Base-by-base conservation (phyloP, 2,797 vertebrate genomes). In the Botia almorhae region DNA sequence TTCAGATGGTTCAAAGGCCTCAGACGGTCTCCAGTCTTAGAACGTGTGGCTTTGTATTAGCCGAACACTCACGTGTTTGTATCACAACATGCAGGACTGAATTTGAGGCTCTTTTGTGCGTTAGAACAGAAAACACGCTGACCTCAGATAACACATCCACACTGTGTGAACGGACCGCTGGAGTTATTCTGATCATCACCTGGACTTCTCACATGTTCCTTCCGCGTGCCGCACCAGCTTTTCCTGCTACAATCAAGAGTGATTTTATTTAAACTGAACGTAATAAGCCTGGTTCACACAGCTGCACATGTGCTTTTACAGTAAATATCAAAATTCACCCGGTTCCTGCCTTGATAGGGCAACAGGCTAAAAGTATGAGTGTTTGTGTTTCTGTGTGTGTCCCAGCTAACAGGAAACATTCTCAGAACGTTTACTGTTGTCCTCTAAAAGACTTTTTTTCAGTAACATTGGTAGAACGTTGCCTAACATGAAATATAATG, bases 381-480 rank as follows among this genome's bases (percentile, higher is more conserved):
- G 69, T 63, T 46, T 21, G 67, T 63, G 71, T 65, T 56, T 33
- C 36, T 56, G 83, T 69, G 61, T 67, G 78, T 50, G 46, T 72
- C 29, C 29, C 29, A 29, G 29, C 29, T 29, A 29, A 29, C n/a
- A n/a, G n/a, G n/a, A n/a, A n/a, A n/a, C n/a, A n/a, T n/a, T n/a
- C n/a, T n/a, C n/a, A n/a, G n/a, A n/a, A n/a, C n/a, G n/a, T n/a
- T n/a, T n/a, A n/a, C n/a, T n/a, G n/a, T n/a, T n/a, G n/a, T n/a
- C n/a, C n/a, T n/a, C n/a, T n/a, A n/a, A n/a, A n/a, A n/a, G n/a
- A n/a, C n/a, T n/a, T n/a, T n/a, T n/a, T n/a, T n/a, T n/a, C n/a
- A n/a, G n/a, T n/a, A n/a, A n/a, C n/a, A n/a, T n/a, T n/a, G n/a
- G n/a, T n/a, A n/a, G n/a, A n/a, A n/a, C n/a, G n/a, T n/a, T n/a